Percentiles rank a stretch among this genome's conserved stretches.
phyloP scores from a whole-genome alignment of 2,888 invertebrate genomes.

The Coleophora flavipennella region DNA sequence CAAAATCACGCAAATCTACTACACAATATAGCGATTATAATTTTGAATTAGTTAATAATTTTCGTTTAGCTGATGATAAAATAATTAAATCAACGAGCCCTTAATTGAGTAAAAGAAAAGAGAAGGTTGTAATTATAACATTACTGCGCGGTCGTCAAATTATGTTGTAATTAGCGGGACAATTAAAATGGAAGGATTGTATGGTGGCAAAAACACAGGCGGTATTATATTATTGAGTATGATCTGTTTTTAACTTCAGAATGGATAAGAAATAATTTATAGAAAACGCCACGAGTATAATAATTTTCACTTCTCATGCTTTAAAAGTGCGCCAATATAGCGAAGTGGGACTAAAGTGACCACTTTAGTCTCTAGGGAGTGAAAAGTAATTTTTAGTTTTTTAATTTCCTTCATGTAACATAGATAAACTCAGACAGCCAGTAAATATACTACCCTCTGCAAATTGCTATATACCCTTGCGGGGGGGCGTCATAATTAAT shows the following conservation, averaged over 20 bases:
- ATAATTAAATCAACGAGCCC: slow-evolving; percentile 38
- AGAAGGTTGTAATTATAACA: slow-evolving; percentile 63
- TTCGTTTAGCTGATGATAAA: slow-evolving; percentile 30
- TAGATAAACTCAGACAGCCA: too few species aligned
- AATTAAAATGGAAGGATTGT: slow-evolving; percentile 66
- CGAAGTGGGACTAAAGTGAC: too few species aligned
- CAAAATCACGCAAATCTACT: slow-evolving; percentile 24
- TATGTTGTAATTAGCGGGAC: slow-evolving; percentile 59
- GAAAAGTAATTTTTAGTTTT: too few species aligned
- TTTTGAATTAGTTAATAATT: too few species aligned
- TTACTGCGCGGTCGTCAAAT: slow-evolving; percentile 58
- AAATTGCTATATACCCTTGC: too few species aligned
- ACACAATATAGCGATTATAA: too few species aligned
- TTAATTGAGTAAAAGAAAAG: slow-evolving; percentile 47
- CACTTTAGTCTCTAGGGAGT: too few species aligned
- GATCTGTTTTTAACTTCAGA: slow-evolving; percentile 45
- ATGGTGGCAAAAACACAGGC: slow-evolving; percentile 54
- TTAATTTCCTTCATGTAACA: too few species aligned
- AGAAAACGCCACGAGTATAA: slow-evolving; percentile 13
- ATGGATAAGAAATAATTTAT: slow-evolving; percentile 26
- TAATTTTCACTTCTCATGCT: neutral
- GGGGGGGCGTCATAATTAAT: too few species aligned
- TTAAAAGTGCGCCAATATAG: too few species aligned
- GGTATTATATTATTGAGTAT: slow-evolving; percentile 20
- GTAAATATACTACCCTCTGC: too few species aligned